Percentiles rank a stretch among this genome's conserved stretches.
Conservation (phyloP, 2,888 invertebrate species). For the Lepidocyrtoides sp. region DNA sequence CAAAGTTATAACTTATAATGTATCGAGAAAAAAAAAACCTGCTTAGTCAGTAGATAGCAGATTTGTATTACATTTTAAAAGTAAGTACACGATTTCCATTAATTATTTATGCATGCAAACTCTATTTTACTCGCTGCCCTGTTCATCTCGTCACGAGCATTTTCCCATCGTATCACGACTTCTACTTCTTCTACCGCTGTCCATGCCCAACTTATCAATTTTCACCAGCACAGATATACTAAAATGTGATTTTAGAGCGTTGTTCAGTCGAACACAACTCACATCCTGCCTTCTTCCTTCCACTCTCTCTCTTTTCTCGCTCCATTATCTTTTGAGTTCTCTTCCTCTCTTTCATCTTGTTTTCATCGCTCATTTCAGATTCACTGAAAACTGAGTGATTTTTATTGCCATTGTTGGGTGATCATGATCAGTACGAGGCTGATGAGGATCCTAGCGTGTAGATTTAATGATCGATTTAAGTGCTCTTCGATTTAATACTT, state of each 20-base stretch:
- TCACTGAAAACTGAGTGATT: constrained; percentile 37
- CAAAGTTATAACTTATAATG: not conserved
- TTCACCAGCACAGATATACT: not conserved
- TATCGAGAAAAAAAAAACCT: not conserved
- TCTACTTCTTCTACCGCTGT: not conserved
- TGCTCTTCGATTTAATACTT: constrained; percentile 47
- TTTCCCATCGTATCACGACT: not conserved
- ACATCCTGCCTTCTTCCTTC: constrained; percentile 6
- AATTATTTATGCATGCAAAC: constrained; percentile 74
- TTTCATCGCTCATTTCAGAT: constrained; percentile 41
- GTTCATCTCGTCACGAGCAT: not conserved
- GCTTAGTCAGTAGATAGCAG: too few relatives aligned
- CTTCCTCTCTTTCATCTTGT: not conserved
- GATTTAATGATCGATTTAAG: constrained; percentile 65
- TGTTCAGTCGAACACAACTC: constrained; percentile 13
- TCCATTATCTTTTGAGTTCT: constrained; percentile 2
- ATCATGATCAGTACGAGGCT: not conserved
- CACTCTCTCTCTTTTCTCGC: not conserved
- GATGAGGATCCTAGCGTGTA: not conserved
- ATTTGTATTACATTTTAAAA: constrained; percentile 34
- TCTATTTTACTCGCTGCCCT: not conserved
- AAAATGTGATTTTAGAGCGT: constrained; percentile 52
- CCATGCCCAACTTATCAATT: not conserved
- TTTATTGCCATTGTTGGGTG: constrained; percentile 50
- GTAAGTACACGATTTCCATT: constrained; percentile 65